phyloP scores from a whole-genome alignment of 1,140 invertebrate genomes.

The Eupeodes corollae region DNA sequence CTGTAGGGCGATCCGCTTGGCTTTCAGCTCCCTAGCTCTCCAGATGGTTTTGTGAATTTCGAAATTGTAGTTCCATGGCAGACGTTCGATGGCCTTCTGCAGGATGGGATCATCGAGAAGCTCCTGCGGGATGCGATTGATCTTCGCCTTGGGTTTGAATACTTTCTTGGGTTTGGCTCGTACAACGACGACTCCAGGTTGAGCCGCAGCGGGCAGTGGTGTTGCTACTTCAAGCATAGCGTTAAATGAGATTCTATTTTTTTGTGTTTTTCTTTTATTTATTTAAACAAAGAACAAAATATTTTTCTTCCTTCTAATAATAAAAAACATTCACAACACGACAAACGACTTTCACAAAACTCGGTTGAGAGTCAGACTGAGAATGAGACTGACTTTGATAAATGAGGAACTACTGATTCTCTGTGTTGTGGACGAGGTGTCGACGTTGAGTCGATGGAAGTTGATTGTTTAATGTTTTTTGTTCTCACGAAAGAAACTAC shows the following conservation, averaged over 20 bases:
- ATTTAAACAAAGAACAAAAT: too few species aligned
- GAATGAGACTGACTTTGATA: too few species aligned
- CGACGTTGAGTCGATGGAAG: too few species aligned
- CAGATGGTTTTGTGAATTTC: conserved; percentile 98
- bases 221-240: background rate
- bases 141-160: conserved; percentile 54
- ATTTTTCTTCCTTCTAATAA: too few species aligned
- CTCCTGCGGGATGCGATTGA: conserved; percentile 75
- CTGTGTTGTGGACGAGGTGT: too few species aligned
- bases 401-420: too few species aligned
- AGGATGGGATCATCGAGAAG: conserved; percentile 69
- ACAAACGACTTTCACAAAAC: too few species aligned
- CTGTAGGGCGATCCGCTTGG: conserved; percentile 87
- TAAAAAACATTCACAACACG: too few species aligned
- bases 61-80: conserved; percentile 97
- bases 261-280: too few species aligned
- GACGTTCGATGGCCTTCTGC: conserved; percentile 54
- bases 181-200: conserved; percentile 47
- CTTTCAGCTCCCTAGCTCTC: conserved; percentile 71
- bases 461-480: too few species aligned
- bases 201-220: conserved; percentile 8
- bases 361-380: too few species aligned
- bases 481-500: too few species aligned
- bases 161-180: conserved; percentile 67
- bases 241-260: background rate